These are phyloP conservation scores for Spodoptera litura DNA, from an alignment of 1,140 invertebrate genomes.

Conservation along the genomic window DNA sequence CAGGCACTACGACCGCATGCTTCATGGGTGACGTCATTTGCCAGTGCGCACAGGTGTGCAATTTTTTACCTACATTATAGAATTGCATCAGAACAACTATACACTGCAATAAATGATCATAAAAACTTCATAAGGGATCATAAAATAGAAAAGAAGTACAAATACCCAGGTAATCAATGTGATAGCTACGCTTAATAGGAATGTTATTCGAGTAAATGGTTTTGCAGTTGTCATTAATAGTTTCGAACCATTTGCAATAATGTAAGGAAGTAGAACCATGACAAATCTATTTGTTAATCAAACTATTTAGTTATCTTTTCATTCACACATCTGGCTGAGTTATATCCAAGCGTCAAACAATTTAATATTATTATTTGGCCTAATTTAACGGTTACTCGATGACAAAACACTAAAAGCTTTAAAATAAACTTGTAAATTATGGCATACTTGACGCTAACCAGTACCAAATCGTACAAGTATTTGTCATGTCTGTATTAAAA, in stretches of 20 bases:
- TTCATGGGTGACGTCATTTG: conserved; percentile 57
- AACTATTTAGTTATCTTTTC: not conserved
- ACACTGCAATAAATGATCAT: conserved; percentile 18
- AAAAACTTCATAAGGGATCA: conserved; percentile 9
- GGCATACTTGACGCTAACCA: conserved; percentile 8
- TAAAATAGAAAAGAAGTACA: conserved; percentile 16
- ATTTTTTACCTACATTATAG: conserved; percentile 55
- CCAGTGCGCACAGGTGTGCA: conserved; percentile 52
- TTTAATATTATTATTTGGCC: not conserved
- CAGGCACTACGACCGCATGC: conserved; percentile 43
- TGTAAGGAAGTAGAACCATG: too few relatives aligned
- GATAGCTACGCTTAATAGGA: not conserved
- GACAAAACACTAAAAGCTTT: conserved; percentile 11
- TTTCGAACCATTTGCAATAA: not conserved
- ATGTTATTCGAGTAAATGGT: not conserved
- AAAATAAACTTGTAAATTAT: conserved; percentile 14
- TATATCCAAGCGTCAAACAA: not conserved
- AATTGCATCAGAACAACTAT: conserved; percentile 46
- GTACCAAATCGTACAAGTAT: conserved; percentile 19
- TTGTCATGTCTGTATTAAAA: conserved; percentile 36
- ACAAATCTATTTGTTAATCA: too few relatives aligned
- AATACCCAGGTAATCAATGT: not conserved
- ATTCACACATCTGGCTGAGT: not conserved
- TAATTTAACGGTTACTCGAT: not conserved
- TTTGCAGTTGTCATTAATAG: not conserved